These are phyloP conservation scores for Scarus forsteni DNA, from an alignment of 2,797 vertebrate species.

Conservation along the genomic window DNA sequence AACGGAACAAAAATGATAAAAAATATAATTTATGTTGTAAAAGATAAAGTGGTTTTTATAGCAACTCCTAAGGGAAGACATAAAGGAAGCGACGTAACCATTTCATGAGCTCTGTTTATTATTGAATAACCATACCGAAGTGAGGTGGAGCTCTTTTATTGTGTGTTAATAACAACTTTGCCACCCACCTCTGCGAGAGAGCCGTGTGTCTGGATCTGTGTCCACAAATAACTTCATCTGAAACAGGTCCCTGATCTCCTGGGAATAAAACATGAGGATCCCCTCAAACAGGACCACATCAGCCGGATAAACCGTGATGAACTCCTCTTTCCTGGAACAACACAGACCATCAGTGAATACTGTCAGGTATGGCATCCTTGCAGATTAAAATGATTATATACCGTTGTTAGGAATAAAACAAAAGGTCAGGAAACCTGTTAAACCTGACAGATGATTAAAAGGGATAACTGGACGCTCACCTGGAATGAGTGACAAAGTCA, in stretches of 20 bases:
- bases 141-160: not conserved
- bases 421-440: not conserved
- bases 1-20: slow-evolving; percentile 9
- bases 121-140: not conserved
- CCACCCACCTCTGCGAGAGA: slow-evolving; percentile 88
- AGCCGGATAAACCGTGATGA: slow-evolving; percentile 93
- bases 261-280: slow-evolving; percentile 96
- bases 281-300: slow-evolving; percentile 98
- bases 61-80: not conserved
- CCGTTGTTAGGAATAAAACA: not conserved
- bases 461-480: slow-evolving; percentile 80
- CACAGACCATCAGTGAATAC: slow-evolving; percentile 8
- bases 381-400: not conserved
- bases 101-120: not conserved
- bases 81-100: not conserved
- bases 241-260: slow-evolving; percentile 96
- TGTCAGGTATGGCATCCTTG: not conserved
- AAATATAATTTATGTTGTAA: not conserved
- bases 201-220: slow-evolving; percentile 95
- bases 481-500: slow-evolving; percentile 97
- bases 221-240: slow-evolving; percentile 99
- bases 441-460: not conserved
- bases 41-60: not conserved
- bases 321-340: slow-evolving; percentile 92
- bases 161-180: not conserved